Evolutionary conservation across 2,797 vertebrate species (phyloP), one percentile per base, ranked within the genome.

Genomic region (Peromyscus melanophrys): DNA sequence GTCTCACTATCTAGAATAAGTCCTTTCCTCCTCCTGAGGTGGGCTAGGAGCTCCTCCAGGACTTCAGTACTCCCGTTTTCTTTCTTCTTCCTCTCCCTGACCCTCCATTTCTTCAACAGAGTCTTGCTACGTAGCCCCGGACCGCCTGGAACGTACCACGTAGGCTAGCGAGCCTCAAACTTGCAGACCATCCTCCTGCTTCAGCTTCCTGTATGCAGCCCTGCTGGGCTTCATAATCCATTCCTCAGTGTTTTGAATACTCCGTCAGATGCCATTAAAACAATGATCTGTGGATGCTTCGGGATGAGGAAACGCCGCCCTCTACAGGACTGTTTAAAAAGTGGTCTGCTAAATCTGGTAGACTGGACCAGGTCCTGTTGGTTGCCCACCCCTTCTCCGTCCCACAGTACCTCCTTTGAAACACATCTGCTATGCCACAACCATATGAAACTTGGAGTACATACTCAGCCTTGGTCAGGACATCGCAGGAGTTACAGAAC

Each of bases 271-370:
- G 31, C 25, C 10, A 21, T 80, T 23, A 25, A 34, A 63, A 37
- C 27, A 23, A 31, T 9, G 52, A 89, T 29, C 40, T 23, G 40
- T 67, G 77, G 77, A 5, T 14, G 23, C 21, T 57, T 80, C 59
- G 65, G 55, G 11, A 57, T 12, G 25, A 82, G 83, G 95, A 92
- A 75, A 86, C 80, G 59, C 71, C 67, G 83, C 96, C 98, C 94
- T 96, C 97, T 98, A 81, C 80, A 92, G 96, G 96, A 73, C 43
- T 25, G 6, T 61, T 52, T 83, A n/a, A 63, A 88, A 95, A 89
- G 23, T 82, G 7, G 21, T n/a, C 14, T 59, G 27, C n/a, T 90
- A 76, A 7, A 49, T 17, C 3, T 16, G 8, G 40, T 19, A 65
- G 21, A 40, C 19, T 13, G 46, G 65, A 87, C 23, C 61, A 46